phyloP scores from a whole-genome alignment of 2,888 invertebrate species.

The Geophilus truncorum region DNA sequence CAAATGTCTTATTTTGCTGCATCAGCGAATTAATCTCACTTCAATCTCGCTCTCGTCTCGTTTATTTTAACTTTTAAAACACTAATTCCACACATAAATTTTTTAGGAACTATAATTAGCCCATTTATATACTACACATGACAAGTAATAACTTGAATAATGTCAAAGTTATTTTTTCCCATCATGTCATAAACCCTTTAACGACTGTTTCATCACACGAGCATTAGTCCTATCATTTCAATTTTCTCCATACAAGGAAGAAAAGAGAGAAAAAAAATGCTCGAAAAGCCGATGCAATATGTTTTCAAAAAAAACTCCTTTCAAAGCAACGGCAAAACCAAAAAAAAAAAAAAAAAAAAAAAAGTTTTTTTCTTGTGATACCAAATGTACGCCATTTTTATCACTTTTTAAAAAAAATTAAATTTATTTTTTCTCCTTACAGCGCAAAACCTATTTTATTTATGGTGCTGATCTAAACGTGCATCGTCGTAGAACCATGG shows the following conservation, averaged over 20 bases:
- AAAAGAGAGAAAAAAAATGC: background rate
- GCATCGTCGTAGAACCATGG: constrained; percentile 15
- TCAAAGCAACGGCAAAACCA: too few species aligned
- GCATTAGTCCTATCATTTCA: background rate
- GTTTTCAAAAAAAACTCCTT: background rate
- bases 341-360: background rate
- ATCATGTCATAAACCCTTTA: background rate
- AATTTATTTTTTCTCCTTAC: background rate
- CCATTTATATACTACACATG: background rate
- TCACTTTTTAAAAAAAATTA: background rate
- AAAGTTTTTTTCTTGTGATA: background rate
- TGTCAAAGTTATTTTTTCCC: background rate
- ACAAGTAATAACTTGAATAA: background rate
- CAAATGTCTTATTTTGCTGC: too few species aligned
- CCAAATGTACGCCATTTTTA: background rate
- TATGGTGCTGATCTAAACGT: constrained; percentile 23
- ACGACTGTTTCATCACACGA: background rate
- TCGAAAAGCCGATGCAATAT: background rate
- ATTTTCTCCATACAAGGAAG: background rate
- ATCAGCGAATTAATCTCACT: too few species aligned
- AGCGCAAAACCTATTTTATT: constrained; percentile 1
- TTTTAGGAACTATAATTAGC: background rate
- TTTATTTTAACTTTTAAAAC: background rate
- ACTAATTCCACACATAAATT: background rate
- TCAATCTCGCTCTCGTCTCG: background rate